phyloP scores from a whole-genome alignment of 2,113 vertebrate genomes.

The Perca fluviatilis region DNA sequence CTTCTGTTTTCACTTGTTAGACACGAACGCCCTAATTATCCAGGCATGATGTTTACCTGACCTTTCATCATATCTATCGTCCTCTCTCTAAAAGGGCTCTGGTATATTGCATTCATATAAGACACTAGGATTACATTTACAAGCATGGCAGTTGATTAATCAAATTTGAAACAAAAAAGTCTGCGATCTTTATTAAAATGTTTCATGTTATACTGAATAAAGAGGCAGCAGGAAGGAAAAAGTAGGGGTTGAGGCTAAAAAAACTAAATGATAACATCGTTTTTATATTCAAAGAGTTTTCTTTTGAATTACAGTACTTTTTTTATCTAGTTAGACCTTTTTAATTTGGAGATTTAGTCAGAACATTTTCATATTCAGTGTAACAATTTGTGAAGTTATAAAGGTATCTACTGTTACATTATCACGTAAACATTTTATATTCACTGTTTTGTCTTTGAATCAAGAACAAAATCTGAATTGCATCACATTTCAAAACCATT shows the following conservation, averaged over 20 bases:
- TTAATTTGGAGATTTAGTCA: too few relatives aligned
- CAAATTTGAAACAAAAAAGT: neutral
- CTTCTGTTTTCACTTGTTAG: neutral
- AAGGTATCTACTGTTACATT: neutral
- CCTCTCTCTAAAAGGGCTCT: neutral
- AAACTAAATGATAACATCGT: neutral
- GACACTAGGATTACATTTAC: neutral
- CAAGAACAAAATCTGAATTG: neutral
- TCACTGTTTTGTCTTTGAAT: neutral
- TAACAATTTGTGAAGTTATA: neutral
- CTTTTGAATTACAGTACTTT: neutral
- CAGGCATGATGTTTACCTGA: neutral
- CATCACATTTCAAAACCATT: neutral
- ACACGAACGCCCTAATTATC: neutral
- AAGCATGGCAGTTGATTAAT: neutral
- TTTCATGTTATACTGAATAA: neutral
- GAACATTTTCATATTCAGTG: neutral
- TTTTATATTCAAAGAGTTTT: neutral
- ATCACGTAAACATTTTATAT: neutral
- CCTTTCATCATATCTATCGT: neutral
- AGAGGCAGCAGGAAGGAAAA: neutral
- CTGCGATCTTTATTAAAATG: neutral
- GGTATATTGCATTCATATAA: neutral
- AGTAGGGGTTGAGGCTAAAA: neutral
- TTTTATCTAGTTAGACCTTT: neutral